These are phyloP conservation scores for Dicentrarchus labrax DNA, from an alignment of 2,113 vertebrate genomes.

Conservation along the genomic window DNA sequence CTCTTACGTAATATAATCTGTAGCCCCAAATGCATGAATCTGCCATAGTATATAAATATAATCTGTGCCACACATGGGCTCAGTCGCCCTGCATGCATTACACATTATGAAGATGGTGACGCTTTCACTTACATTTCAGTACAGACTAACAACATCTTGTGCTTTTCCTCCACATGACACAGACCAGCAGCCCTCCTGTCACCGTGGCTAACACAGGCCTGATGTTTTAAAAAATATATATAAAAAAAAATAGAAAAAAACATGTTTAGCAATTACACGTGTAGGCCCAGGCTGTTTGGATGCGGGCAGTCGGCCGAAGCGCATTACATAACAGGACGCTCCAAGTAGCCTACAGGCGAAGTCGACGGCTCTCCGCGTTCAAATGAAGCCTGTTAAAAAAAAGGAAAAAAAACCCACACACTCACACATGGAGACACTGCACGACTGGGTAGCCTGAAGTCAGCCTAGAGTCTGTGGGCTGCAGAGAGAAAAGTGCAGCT, in stretches of 20 bases:
- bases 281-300: slow-evolving; percentile 55
- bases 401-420: neutral
- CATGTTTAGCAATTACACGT: slow-evolving; percentile 60
- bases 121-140: slow-evolving; percentile 1
- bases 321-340: slow-evolving; percentile 79
- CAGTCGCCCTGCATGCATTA: slow-evolving; percentile 1
- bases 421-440: slow-evolving; percentile 21
- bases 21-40: slow-evolving; percentile 35
- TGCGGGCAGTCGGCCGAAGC: slow-evolving; percentile 62
- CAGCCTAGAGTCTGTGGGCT: slow-evolving; percentile 21
- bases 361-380: slow-evolving; percentile 48
- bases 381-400: slow-evolving; percentile 37
- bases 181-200: neutral
- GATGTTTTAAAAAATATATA: neutral
- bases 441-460: slow-evolving; percentile 21
- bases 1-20: slow-evolving; percentile 64
- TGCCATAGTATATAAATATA: slow-evolving; percentile 17
- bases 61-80: slow-evolving; percentile 29
- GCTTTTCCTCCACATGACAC: neutral
- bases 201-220: neutral
- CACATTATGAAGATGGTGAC: slow-evolving; percentile 13
- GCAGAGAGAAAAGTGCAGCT: slow-evolving; percentile 37
- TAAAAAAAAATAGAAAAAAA: slow-evolving; percentile 5
- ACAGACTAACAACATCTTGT: neutral
- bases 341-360: slow-evolving; percentile 55